Evolutionary conservation across 2,113 vertebrate species (phyloP), one percentile per base, ranked within the genome.

Genomic region (Rutilus rutilus): DNA sequence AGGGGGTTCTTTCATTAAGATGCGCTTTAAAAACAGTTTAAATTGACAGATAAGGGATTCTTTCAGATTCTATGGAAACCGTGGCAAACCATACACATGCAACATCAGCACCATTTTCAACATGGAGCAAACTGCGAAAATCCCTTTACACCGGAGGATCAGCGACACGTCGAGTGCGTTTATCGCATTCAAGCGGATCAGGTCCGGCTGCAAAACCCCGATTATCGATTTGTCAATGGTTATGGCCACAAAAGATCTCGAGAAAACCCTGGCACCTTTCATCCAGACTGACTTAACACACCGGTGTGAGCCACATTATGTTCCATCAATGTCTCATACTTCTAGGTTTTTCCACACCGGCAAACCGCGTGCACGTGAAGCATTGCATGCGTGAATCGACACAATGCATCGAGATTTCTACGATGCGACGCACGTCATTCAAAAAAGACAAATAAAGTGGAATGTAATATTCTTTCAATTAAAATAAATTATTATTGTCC

Each of bases 91-190:
- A 50, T 30, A 0, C 23, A 83, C 39, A 25, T 57, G 86, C 86
- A 84, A 54, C 89, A 86, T 89, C 89, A 89, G 89, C 89, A 90
- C 89, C 89, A 85, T 83, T 82, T 62, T 82, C 33, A 27, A 73
- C 59, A 47, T 60, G 85, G 60, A 81, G 71, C 69, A 76, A 62
- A 33, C 59, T 33, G 47, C 17, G 36, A 21, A 82, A 85, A 77
- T 57, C 86, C n/a, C 25, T 39, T 78, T 45, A 76, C 60, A 78
- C 47, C 47, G 30, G 45, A 86, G 25, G 59, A 80, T 64, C 59
- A 30, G 78, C 4, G 59, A 64, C 59, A 42, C 21, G 78, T 30
- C 78, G 21, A 59, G 78, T 30, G 12, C 71, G 25, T 4, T 54
- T 77, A 77, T 33, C 75, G 47, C 75, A 21, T 14, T 14, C 23